Conservation (phyloP, 2,797 vertebrate species). For the Apodemus agrarius region DNA sequence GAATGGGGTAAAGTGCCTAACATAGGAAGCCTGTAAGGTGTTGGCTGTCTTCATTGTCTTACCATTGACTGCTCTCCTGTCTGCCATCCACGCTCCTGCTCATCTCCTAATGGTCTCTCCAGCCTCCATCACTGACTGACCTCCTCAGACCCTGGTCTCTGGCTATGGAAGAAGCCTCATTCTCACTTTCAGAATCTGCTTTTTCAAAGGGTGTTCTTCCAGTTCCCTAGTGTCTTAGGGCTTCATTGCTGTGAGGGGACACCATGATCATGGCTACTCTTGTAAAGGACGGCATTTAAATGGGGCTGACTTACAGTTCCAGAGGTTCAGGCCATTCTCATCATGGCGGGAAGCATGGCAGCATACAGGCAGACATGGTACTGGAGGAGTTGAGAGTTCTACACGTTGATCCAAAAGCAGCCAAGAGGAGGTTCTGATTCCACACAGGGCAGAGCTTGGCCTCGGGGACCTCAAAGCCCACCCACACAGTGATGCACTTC, state of each 20-base stretch:
- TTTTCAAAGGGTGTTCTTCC: constrained; percentile 11
- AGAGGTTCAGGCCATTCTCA: neutral
- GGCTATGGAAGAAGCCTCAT: constrained; percentile 32
- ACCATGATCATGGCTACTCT: neutral
- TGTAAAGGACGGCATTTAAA: neutral
- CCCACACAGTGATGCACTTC: neutral
- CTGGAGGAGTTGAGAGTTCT: neutral
- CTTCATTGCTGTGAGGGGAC: neutral
- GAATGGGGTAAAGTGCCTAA: constrained; percentile 3
- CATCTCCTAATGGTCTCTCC: neutral
- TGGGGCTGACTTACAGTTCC: neutral
- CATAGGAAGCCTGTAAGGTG: neutral
- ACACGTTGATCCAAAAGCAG: neutral
- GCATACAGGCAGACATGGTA: neutral
- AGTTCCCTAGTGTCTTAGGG: neutral
- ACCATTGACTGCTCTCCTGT: neutral
- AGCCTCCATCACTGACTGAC: neutral
- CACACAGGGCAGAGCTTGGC: neutral
- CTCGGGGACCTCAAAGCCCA: neutral
- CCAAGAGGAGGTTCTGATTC: neutral
- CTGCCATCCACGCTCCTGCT: neutral
- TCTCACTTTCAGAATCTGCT: constrained; percentile 20
- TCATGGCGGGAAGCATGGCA: neutral
- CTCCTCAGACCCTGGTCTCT: neutral
- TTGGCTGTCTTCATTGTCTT: constrained; percentile 47